Evolutionary conservation across 2,113 vertebrate species (phyloP), one percentile per base, ranked within the genome.

Genomic region (Colistium nudipinnis): DNA sequence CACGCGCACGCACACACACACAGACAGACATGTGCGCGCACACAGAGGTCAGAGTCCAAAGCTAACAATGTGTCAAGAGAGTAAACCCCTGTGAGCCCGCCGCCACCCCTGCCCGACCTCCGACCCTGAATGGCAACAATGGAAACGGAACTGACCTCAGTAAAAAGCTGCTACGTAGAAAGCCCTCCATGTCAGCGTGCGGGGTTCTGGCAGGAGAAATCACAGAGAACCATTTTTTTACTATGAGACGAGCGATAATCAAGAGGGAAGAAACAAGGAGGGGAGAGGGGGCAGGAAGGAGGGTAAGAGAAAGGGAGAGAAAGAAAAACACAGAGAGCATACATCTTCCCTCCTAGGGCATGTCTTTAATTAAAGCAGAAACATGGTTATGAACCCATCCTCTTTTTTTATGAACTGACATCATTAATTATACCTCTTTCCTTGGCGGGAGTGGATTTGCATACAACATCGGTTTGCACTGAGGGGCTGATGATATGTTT

Each of bases 151-250:
- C 93, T 94, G 89, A 94, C 93, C 93, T 94, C 92, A 93, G 91
- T 92, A 93, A 93, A 93, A 93, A 93, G 93, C 91, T 92, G 93
- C 92, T 93, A 94, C 91, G 92, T 88, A 93, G 92, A 92, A 91
- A 93, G 92, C 91, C 91, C 87, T 93, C 93, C 93, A 93, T 94
- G 91, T 92, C 92, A 91, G 92, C 92, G 86, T 86, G 91, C 91
- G 88, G 93, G 90, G 84, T 93, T 94, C 93, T 93, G 89, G 92
- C 89, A 87, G 91, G 92, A 93, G 60, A 93, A 93, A 94, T 92
- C 90, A 92, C 86, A 92, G 88, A 92, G 86, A 92, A 89, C 91
- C 89, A 91, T 90, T 92, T 90, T 92, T 88, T 90, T 87, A 92
- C 88, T 89, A 84, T 77, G 77, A 81, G 85, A 86, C 66, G 43